Base-by-base conservation (phyloP, 2,113 vertebrate genomes). In the Rhea pennata region DNA sequence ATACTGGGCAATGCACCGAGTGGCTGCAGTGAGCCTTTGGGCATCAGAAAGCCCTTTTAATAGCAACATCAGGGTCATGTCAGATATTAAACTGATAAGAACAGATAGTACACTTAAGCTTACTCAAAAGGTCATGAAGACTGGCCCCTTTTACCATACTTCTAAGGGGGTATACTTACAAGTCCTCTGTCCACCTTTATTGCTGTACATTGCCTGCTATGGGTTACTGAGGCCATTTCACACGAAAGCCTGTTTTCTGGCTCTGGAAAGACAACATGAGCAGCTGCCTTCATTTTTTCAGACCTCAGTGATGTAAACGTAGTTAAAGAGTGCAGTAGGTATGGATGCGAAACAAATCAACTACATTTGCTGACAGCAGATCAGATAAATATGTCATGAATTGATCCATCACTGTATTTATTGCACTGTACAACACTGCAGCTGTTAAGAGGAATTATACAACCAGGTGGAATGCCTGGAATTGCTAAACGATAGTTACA, bases 401-500 rank as follows among this genome's bases (percentile, higher is more conserved):
- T 12, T 77, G 84, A 91, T n/a, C 74, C 69, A 88, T 31, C 5
- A 5, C 79, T 84, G 36, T 27, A 3, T 0, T 39, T 36, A 36
- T 36, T 36, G 36, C 36, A 36, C 36, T 36, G 36, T 36, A 36
- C 36, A 36, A 36, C 36, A 36, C 36, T 71, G 51, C 84, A 87
- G 70, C 73, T 92, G 21, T 26, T 77, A 39, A 81, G 48, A 84
- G 56, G 61, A 71, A 9, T 87, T 78, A 75, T 12, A 69, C 19
- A 83, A 77, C 65, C 73, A 78, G 42, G 21, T 10, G 24, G 73
- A 84, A 92, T 31, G 59, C 31, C 40, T 76, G 71, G 58, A 93
- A 74, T 54, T 92, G 83, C 86, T 92, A 84, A 95, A 91, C 2
- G 16, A 46, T 75, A 67, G 72, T 80, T 86, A 62, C 40, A 40